These are phyloP conservation scores for Anagyrus pseudococci DNA, from an alignment of 2,888 invertebrate genomes.

Conservation along the genomic window DNA sequence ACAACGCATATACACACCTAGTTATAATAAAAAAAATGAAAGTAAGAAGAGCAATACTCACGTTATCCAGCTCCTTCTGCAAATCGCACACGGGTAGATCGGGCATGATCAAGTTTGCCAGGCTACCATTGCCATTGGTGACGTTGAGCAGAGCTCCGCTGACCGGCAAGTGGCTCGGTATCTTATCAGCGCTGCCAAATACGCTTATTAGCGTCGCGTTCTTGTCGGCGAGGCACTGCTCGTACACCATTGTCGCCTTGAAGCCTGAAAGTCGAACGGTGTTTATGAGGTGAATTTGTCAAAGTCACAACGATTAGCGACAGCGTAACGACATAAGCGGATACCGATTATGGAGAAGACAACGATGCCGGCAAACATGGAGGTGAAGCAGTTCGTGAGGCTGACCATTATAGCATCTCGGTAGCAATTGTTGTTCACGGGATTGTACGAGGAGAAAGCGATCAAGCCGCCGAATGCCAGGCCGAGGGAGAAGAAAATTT, in stretches of 20 bases:
- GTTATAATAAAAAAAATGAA: too few species aligned
- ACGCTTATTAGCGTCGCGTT: constrained; percentile 68
- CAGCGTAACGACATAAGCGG: background rate
- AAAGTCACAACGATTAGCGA: background rate
- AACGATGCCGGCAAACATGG: constrained; percentile 95
- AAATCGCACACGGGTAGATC: constrained; percentile 79
- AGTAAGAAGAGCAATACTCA: constrained; percentile 69
- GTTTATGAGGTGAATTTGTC: background rate
- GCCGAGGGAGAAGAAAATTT: constrained; percentile 96
- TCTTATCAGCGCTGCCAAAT: constrained; percentile 65
- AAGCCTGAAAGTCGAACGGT: constrained; percentile 69
- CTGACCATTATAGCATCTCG: constrained; percentile 93
- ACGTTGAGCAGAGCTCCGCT: constrained; percentile 67
- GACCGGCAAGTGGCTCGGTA: constrained; percentile 66
- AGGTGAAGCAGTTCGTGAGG: constrained; percentile 91
- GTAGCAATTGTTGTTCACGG: constrained; percentile 95
- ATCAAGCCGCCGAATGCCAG: constrained; percentile 95
- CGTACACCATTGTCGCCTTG: constrained; percentile 85
- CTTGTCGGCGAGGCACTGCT: constrained; percentile 73
- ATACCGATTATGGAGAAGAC: constrained; percentile 91
- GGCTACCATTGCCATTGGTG: constrained; percentile 64
- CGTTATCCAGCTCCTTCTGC: constrained; percentile 86
- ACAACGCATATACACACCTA: too few species aligned
- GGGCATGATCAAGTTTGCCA: constrained; percentile 70
- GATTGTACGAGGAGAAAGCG: constrained; percentile 96